Percentiles rank a stretch among this genome's conserved stretches.
phyloP scores from a whole-genome alignment of 2,888 invertebrate genomes.

The Athalia rosae region DNA sequence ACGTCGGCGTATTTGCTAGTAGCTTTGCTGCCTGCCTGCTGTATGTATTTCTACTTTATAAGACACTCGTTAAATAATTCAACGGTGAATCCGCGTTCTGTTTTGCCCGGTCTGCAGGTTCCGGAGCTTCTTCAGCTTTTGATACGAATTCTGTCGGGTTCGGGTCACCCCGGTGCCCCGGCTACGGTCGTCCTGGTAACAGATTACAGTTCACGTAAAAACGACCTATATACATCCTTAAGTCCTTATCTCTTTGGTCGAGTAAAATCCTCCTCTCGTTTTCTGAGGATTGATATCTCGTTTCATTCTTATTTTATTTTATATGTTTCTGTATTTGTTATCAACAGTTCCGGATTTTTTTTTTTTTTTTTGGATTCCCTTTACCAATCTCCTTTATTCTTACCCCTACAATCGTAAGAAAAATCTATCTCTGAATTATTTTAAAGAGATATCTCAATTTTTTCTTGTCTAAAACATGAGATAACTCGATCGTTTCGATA shows the following conservation, averaged over 20 bases:
- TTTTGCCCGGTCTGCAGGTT: not conserved
- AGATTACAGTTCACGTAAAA: constrained; percentile 61
- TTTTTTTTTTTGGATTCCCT: constrained; percentile 22
- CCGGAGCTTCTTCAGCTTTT: no score
- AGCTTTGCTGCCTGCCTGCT: not conserved
- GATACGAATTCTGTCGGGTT: not conserved
- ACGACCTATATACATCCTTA: constrained; percentile 43
- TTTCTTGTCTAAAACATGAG: no score
- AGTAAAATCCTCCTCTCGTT: constrained; percentile 43
- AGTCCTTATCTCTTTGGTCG: constrained; percentile 43
- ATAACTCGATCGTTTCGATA: no score
- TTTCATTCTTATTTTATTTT: constrained; percentile 43
- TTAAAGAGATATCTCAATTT: no score
- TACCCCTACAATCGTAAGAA: no score
- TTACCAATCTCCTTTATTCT: no score
- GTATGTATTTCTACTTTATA: not conserved
- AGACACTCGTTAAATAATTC: constrained; percentile 35
- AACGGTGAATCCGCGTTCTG: constrained; percentile 16
- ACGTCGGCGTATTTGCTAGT: not conserved
- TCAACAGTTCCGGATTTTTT: not conserved
- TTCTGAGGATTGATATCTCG: constrained; percentile 50
- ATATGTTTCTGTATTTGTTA: constrained; percentile 29
- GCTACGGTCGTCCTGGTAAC: constrained; percentile 63
- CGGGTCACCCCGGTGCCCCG: not conserved
- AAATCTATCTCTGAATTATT: no score